These are phyloP conservation scores for Mesochorus sp. DNA, from an alignment of 2,888 invertebrate species.

Conservation along the genomic window DNA sequence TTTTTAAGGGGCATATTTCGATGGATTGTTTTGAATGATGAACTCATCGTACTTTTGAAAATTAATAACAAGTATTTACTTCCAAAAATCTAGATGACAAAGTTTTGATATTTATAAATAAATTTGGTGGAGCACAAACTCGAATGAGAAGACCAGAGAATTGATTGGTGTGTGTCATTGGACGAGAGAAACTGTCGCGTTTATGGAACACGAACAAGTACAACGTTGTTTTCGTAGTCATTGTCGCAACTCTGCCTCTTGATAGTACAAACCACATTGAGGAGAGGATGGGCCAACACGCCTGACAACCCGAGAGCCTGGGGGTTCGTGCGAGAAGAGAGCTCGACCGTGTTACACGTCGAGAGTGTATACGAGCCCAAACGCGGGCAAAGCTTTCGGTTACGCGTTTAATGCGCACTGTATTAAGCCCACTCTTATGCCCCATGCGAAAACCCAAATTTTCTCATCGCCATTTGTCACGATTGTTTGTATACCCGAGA, in stretches of 20 bases:
- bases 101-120: too few species aligned
- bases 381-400: not conserved
- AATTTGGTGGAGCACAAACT: too few species aligned
- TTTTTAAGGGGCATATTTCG: too few species aligned
- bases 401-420: not conserved
- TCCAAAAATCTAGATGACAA: too few species aligned
- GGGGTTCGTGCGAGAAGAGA: conserved; percentile 26
- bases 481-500: conserved; percentile 24
- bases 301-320: conserved; percentile 21
- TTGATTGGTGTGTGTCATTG: too few species aligned
- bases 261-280: conserved; percentile 15
- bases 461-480: not conserved
- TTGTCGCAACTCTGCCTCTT: not conserved
- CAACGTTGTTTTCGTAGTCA: conserved; percentile 17
- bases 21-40: too few species aligned
- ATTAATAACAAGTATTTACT: too few species aligned
- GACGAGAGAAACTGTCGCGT: too few species aligned
- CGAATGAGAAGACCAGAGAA: too few species aligned
- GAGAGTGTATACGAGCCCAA: conserved; percentile 5
- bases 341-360: conserved; percentile 21
- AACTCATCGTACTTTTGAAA: too few species aligned
- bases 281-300: conserved; percentile 23
- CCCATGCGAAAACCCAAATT: not conserved
- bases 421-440: not conserved
- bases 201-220: conserved; percentile 7